Evolutionary conservation across 2,113 vertebrate genomes (phyloP), one percentile per base, ranked within the genome.

Genomic region (Tyrannus savana): DNA sequence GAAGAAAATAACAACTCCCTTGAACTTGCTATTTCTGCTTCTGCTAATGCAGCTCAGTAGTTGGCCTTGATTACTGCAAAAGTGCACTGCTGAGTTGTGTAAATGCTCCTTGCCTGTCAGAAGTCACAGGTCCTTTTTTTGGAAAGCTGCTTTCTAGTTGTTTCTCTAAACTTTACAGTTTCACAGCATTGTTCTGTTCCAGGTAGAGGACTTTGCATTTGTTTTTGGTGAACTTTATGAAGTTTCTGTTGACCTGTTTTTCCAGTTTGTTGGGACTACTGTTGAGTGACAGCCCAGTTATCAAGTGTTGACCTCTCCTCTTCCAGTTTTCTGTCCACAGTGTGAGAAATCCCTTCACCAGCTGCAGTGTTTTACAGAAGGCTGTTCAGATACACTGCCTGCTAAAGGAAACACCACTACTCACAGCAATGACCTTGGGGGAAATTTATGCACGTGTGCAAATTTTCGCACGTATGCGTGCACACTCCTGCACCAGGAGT

Each of bases 391-490:
- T 14, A 12, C 44, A 12, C 21, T 84, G n/a, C 6, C 49, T 64
- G 31, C 46, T 68, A 33, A 72, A 72, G 58, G 53, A 91, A 39
- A 66, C 7, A 14, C 5, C 42, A 33, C 28, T 62, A 10, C 9
- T 82, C 25, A 24, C 30, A 83, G n/a, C 50, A 39, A 3, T 27
- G 46, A 77, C 31, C 50, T 80, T 11, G 23, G 18, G 24, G 41
- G 10, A 77, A 66, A 59, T 83, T 10, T 37, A 9, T 47, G 13
- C 56, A n/a, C 1, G 1, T 23, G 21, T 55, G 42, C 23, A 67
- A 17, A 59, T 21, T 35, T 53, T 21, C 5, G 3, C 13, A 2
- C 2, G 15, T 4, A 3, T 8, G 24, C 5, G 17, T 3, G 9
- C 1, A 2, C 2, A 1, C 13, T n/a, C 5, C 19, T 64, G 19